These are phyloP conservation scores for Mimachlamys varia DNA, from an alignment of 2,888 invertebrate genomes.

Conservation along the genomic window DNA sequence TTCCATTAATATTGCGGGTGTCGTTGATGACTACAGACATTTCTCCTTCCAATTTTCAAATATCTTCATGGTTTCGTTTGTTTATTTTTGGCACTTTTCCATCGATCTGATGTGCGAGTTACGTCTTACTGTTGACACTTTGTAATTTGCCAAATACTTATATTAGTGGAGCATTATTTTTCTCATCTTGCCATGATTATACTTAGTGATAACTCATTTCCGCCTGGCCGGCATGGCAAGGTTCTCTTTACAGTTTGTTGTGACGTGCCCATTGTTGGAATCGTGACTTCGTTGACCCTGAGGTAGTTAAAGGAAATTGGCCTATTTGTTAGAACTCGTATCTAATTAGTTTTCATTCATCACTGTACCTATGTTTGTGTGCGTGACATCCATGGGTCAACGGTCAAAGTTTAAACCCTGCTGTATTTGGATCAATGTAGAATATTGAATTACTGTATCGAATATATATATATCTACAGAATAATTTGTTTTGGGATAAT, in stretches of 20 bases:
- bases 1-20: too few relatives aligned
- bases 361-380: background rate
- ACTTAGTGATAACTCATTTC: background rate
- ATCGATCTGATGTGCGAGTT: too few relatives aligned
- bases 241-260: background rate
- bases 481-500: too few relatives aligned
- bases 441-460: too few relatives aligned
- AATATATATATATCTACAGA: too few relatives aligned
- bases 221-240: background rate
- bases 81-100: too few relatives aligned
- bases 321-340: background rate
- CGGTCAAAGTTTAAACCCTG: background rate
- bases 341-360: background rate
- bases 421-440: background rate
- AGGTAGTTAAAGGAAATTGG: background rate
- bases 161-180: too few relatives aligned
- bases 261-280: background rate
- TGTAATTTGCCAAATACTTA: too few relatives aligned
- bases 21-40: too few relatives aligned
- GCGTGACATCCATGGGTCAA: background rate
- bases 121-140: too few relatives aligned
- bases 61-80: too few relatives aligned
- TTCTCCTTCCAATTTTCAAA: too few relatives aligned
- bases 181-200: background rate
- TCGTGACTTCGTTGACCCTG: background rate